Base-by-base conservation (phyloP, 2,797 vertebrate genomes). In the Cercopithecus neglectus region DNA sequence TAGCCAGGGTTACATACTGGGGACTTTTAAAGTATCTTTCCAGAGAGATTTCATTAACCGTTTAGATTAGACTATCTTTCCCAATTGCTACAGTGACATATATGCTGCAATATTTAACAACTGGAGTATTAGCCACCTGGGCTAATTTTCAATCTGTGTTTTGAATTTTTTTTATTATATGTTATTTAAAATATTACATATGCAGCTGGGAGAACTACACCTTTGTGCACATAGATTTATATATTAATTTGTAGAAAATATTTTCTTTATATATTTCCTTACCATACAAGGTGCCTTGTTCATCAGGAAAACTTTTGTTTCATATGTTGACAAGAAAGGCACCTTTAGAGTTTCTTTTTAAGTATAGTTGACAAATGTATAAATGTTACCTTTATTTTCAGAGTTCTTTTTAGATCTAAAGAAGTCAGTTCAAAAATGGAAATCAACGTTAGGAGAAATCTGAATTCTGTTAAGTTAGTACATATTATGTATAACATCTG, bases 41-140 rank as follows among this genome's bases (percentile, higher is more conserved):
- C 98, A 98, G 99, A 99, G 98, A 98, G 36, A 97, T 95, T 57
- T 97, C 70, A 94, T 90, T 97, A 95, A 92, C 81, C 96, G 96
- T 98, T 97, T 93, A 93, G 61, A 87, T 96, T 97, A 97, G 92
- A 94, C 96, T 84, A 80, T 84, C 95, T 97, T 91, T 93, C 74
- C 19, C 79, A 85, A 64, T 98, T 98, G 6, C 97, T 94, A 92
- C 7, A 95, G 50, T 93, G 70, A 91, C 91, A 92, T 86, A 97
- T 91, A 98, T 98, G 95, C 98, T 98, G 97, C 94, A 98, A 78
- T 98, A 98, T 98, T 97, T 98, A 96, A 95, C 91, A 97, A 97
- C 95, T 97, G 95, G 97, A 96, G n/a, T 97, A 53, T 98, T 86
- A 98, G 33, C 86, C 33, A 59, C 85, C 95, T 87, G 93, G 75